These are phyloP conservation scores for Cheiracanthium punctorium DNA, from an alignment of 2,888 invertebrate genomes.

Conservation along the genomic window DNA sequence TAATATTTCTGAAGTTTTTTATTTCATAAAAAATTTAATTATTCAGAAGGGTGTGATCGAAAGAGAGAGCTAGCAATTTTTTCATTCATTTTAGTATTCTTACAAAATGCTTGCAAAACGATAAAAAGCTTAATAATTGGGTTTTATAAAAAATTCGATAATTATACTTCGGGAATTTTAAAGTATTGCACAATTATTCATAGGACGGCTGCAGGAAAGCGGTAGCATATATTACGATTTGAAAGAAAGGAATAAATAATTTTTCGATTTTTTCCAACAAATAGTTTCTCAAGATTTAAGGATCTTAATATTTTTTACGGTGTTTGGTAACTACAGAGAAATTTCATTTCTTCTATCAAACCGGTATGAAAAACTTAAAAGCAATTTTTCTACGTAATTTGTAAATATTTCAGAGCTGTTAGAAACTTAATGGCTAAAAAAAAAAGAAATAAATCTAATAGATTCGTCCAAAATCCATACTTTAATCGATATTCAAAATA, in stretches of 20 bases:
- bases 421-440: slow-evolving; percentile 22
- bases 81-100: no score
- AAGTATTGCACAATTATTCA: neutral
- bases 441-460: slow-evolving; percentile 9
- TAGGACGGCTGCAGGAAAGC: neutral
- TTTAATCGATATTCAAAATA: slow-evolving; percentile 67
- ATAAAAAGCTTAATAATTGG: no score
- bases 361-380: neutral
- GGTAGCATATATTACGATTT: neutral
- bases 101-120: no score
- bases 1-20: no score
- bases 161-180: neutral
- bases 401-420: slow-evolving; percentile 14
- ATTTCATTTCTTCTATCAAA: slow-evolving; percentile 6
- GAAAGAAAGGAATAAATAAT: neutral
- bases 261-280: neutral
- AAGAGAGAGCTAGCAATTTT: no score
- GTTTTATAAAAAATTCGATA: neutral
- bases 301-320: slow-evolving; percentile 13
- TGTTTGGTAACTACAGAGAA: neutral
- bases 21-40: no score
- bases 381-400: slow-evolving; percentile 4
- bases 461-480: slow-evolving; percentile 23
- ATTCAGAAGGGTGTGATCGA: no score
- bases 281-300: neutral